Percentiles rank a stretch among this genome's conserved stretches.
phyloP scores from a whole-genome alignment of 92 coral and sea anemone genomes.

The Zoanthus sansibaricus region DNA sequence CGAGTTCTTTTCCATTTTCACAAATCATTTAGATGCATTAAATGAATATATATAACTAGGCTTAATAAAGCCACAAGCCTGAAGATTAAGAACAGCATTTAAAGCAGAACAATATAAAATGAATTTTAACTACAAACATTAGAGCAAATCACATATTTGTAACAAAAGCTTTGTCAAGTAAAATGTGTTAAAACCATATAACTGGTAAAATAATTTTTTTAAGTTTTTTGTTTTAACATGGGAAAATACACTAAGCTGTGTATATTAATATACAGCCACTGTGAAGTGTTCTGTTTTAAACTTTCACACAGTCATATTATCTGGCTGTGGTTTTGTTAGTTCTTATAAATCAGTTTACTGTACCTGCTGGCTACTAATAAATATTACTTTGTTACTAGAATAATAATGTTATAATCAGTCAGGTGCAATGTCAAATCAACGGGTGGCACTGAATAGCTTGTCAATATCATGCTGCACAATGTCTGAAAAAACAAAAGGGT shows the following conservation, averaged over 20 bases:
- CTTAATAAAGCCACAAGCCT: slow-evolving; percentile 24
- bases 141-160: slow-evolving; percentile 37
- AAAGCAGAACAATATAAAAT: slow-evolving; percentile 30
- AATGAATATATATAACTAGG: slow-evolving; percentile 10
- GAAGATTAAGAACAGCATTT: background rate
- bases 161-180: slow-evolving; percentile 35
- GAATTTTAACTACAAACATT: background rate
- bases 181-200: slow-evolving; percentile 13
- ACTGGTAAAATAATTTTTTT: slow-evolving; percentile 11
- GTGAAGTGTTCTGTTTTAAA: slow-evolving; percentile 25
- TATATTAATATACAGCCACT: slow-evolving; percentile 34
- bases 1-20: slow-evolving; percentile 9
- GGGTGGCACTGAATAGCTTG: slow-evolving; percentile 36
- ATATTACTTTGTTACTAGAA: slow-evolving; percentile 6
- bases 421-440: slow-evolving; percentile 7
- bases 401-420: slow-evolving; percentile 24
- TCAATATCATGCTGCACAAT: slow-evolving; percentile 38
- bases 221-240: background rate
- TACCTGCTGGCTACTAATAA: slow-evolving; percentile 23
- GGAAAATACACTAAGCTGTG: slow-evolving; percentile 22
- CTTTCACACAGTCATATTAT: background rate
- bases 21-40: slow-evolving; percentile 10
- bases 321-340: slow-evolving; percentile 23
- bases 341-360: background rate
- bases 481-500: slow-evolving; percentile 29